phyloP scores from a whole-genome alignment of 2,797 vertebrate species.

The Phyllotis vaccarum region DNA sequence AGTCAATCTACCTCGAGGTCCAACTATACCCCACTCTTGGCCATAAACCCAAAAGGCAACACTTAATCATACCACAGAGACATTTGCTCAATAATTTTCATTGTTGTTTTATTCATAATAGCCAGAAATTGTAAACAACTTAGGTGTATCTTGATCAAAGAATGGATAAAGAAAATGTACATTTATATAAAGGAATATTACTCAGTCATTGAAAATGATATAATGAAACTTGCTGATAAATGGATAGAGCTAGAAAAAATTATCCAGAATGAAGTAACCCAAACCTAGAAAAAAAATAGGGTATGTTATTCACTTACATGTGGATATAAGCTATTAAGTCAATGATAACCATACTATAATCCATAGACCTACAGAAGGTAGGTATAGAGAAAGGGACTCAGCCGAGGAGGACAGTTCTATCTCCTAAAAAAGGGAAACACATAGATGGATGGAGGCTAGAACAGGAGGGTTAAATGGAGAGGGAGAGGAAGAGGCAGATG shows the following conservation, averaged over 20 bases:
- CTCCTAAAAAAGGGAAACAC: background rate
- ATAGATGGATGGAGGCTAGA: background rate
- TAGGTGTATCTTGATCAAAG: background rate
- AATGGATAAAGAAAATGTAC: background rate
- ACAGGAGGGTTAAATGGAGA: background rate
- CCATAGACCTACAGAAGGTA: background rate
- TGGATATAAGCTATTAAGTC: background rate
- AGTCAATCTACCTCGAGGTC: background rate
- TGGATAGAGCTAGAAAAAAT: background rate
- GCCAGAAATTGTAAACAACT: background rate
- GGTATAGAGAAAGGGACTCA: background rate
- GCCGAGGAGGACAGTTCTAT: background rate
- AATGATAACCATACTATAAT: background rate
- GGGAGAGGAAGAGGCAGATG: background rate
- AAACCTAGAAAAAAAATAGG: background rate
- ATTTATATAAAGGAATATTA: background rate
- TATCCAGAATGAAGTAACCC: background rate
- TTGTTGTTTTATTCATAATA: too few species aligned
- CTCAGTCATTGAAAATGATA: background rate
- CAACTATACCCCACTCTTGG: background rate
- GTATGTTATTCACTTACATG: background rate
- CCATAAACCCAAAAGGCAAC: background rate
- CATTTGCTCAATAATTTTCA: background rate
- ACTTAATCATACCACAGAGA: background rate
- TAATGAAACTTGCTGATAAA: background rate